Base-by-base conservation (phyloP, 35 echinoderm and acorn worm species). In the Strongylocentrotus purpuratus region DNA sequence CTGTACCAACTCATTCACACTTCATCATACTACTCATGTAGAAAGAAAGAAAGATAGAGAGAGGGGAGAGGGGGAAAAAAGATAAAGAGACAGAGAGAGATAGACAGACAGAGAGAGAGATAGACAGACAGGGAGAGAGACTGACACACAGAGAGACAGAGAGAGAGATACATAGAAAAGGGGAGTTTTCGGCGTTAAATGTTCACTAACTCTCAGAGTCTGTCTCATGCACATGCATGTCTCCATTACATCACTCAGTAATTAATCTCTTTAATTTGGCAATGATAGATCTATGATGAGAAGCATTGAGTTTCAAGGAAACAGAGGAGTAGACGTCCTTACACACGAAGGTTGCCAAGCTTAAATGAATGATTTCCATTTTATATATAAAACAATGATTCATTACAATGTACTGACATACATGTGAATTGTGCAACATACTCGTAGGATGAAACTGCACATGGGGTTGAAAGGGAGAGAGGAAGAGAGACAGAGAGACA, bases 301-400 rank as follows among this genome's bases (percentile, higher is more conserved):
- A 78, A 28, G 28, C 20, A 18, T 78, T 5, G 61, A 22, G 3
- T 78, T 78, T 28, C 33, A 89, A 89, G 87, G 87, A 25, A 89
- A 45, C 9, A 25, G 32, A 45, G 33, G 87, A 41, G 32, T 35
- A 89, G 87, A 9, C 14, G 22, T 31, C 14, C n/a, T 33, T 31
- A 86, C 7, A 31, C 12, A 31, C n/a, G 85, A 86, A 86, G 28
- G 28, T 13, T 86, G 85, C 85, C 85, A 89, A 41, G 87, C 25
- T 33, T 41, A 33, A 89, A 89, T 89, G 32, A 89, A 89, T 89
- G 87, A 46, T 46, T 89, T 89, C 87, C 87, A 89, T 33, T 33
- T 46, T 18, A 22, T 89, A 25, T 89, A 2, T 17, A 33, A 46
- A 18, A 46, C 32, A 89, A 25, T 45, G 87, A 41, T 33, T 89